Evolutionary conservation across 2,113 vertebrate genomes (phyloP), one percentile per base, ranked within the genome.

Genomic region (Tragelaphus scriptus): DNA sequence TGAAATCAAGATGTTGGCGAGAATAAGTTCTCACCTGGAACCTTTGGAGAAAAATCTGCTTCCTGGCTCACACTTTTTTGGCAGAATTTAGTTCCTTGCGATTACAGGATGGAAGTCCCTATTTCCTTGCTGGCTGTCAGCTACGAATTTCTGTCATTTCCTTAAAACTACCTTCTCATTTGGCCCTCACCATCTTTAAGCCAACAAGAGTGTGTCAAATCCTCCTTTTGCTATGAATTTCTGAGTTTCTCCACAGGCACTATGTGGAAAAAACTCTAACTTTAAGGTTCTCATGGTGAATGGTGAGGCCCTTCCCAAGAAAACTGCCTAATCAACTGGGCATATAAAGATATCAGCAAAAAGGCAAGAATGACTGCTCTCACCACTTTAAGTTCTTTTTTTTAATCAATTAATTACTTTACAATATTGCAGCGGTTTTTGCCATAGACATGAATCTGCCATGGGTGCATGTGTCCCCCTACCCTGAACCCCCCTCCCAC

Each of bases 361-460:
- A 87, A 65, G 21, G 28, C n/a, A 87, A 87, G 36, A 91, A 87
- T 40, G 30, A 81, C 13, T n/a, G 4, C 12, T 80, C 19, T n/a
- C 36, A 56, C 40, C 7, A 79, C 23, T 44, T 40, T 2, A 71
- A 71, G 19, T 75, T 75, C 11, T 21, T 40, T 71, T 36, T 23
- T 36, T 10, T 11, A 71, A 71, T 75, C 10, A 71, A 71, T 25
- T 71, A 23, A 40, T 40, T 40, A 75, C n/a, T 40, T 40, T 40
- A 40, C 36, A 40, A 23, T 75, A 40, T 23, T 75, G 11, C 1
- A 0, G 68, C 0, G 0, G 10, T 23, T 75, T 75, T 6, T 23
- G 68, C 68, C 68, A 71, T 40, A 71, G n/a, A 75, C 68, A 13
- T 75, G 68, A 75, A 75, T 75, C 68, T 23, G n/a, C 10, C 68